Percentiles rank a stretch among this genome's conserved stretches.
These are phyloP conservation scores for Drosophila mettleri DNA, from an alignment of 2,888 invertebrate genomes.

Conservation along the genomic window DNA sequence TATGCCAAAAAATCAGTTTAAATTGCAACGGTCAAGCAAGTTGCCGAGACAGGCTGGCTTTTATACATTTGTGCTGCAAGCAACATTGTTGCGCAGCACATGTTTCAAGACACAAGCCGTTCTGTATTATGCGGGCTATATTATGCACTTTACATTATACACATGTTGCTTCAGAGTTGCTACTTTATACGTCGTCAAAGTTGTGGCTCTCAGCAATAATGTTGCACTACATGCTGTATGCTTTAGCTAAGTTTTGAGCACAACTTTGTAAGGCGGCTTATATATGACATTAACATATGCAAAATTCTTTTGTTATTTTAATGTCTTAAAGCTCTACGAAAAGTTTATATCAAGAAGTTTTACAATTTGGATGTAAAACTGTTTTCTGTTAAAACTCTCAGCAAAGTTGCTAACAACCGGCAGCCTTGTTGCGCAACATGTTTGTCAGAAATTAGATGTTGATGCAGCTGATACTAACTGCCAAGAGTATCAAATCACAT, in stretches of 20 bases:
- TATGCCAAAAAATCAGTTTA: not conserved
- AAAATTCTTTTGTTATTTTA: not conserved
- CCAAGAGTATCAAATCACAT: accelerated
- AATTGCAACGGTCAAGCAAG: not conserved
- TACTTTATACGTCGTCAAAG: not conserved
- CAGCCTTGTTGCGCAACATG: constrained; percentile 3
- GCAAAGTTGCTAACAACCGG: not conserved
- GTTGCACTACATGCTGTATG: not conserved
- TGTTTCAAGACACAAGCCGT: not conserved
- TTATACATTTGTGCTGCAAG: constrained; percentile 4
- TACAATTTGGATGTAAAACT: not conserved
- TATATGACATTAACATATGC: not conserved
- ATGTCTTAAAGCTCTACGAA: not conserved
- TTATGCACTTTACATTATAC: not conserved
- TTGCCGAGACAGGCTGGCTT: not conserved
- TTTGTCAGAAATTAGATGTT: not conserved
- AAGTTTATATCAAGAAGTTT: not conserved
- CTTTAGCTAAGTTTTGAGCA: not conserved
- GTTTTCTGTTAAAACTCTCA: not conserved
- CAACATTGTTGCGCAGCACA: constrained; percentile 28
- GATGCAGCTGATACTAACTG: too few species aligned
- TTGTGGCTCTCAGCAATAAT: not conserved
- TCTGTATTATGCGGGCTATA: not conserved
- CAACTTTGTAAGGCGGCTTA: not conserved
- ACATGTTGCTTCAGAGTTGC: not conserved